Conservation (phyloP, 2,797 vertebrate species). For the Thaleichthys pacificus region DNA sequence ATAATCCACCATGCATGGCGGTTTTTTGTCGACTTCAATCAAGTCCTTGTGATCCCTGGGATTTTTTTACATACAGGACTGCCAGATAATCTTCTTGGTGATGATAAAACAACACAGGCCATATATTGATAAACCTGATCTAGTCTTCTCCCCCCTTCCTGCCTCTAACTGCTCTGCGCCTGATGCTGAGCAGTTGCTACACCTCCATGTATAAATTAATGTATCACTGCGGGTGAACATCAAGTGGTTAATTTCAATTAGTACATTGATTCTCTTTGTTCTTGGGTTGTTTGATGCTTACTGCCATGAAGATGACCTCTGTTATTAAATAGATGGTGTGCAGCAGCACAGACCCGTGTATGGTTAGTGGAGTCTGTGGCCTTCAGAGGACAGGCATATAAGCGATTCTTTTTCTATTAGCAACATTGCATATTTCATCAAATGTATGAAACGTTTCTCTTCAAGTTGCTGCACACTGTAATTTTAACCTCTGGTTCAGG, state of each 20-base stretch:
- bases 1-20: not conserved
- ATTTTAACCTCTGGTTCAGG: no score
- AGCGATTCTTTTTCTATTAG: conserved; percentile 31
- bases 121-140: conserved; percentile 44
- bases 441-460: conserved; percentile 14
- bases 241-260: conserved; percentile 66
- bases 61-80: conserved; percentile 44
- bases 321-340: conserved; percentile 58
- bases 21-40: conserved; percentile 6
- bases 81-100: conserved; percentile 46
- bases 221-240: conserved; percentile 49
- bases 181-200: conserved; percentile 43
- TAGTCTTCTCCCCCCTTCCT: conserved; percentile 15
- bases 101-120: conserved; percentile 48
- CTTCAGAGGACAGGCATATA: conserved; percentile 34
- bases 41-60: conserved; percentile 25
- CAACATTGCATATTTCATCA: conserved; percentile 33
- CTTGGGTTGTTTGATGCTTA: conserved; percentile 59
- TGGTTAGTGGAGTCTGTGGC: conserved; percentile 39
- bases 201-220: conserved; percentile 35
- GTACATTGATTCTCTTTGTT: conserved; percentile 63
- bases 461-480: not conserved
- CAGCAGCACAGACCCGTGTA: conserved; percentile 31
- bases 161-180: not conserved
- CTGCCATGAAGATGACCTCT: conserved; percentile 48